A percentile compares a stretch with the other conserved stretches of the same genome.
Conservation (phyloP, 2,888 invertebrate genomes). For the Hoplodrina ambigua region DNA sequence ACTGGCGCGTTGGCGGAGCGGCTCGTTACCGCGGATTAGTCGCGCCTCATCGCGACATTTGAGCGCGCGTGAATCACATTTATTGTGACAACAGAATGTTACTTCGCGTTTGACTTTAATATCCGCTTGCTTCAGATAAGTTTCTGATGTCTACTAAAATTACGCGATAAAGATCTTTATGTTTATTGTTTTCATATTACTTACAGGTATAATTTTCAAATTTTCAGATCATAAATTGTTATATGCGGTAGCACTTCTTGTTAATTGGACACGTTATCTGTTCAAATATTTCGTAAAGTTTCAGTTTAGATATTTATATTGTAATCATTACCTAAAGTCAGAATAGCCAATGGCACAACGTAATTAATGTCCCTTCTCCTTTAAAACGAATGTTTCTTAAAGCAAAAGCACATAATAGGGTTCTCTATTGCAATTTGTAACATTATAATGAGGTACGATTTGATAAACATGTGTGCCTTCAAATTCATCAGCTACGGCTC, state of each 20-base stretch:
- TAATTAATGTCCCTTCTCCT: constrained; percentile 9
- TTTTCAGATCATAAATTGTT: constrained; percentile 20
- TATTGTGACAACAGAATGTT: constrained; percentile 61
- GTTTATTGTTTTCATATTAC: constrained; percentile 35
- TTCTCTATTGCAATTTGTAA: constrained; percentile 12
- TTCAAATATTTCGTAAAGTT: background rate
- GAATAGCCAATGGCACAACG: background rate
- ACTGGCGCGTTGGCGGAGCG: constrained; percentile 73
- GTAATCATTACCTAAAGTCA: background rate
- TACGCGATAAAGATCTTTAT: constrained; percentile 39
- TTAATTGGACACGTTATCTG: constrained; percentile 9
- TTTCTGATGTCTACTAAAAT: constrained; percentile 43
- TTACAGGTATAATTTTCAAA: constrained; percentile 25
- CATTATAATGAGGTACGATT: constrained; percentile 46
- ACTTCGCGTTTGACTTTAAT: constrained; percentile 43
- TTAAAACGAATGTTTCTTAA: background rate
- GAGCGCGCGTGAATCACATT: constrained; percentile 62
- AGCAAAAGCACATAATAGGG: background rate
- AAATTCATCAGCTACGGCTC: constrained; percentile 55
- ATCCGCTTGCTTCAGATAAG: constrained; percentile 28
- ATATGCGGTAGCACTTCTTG: constrained; percentile 20
- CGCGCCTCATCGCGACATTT: constrained; percentile 73
- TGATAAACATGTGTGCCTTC: constrained; percentile 53
- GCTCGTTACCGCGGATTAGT: constrained; percentile 77
- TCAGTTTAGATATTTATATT: constrained; percentile 8